A percentile compares a stretch with the other conserved stretches of the same genome.
phyloP scores from a whole-genome alignment of 53 echinoderm and acorn worm species.

The Stichopus horrens region DNA sequence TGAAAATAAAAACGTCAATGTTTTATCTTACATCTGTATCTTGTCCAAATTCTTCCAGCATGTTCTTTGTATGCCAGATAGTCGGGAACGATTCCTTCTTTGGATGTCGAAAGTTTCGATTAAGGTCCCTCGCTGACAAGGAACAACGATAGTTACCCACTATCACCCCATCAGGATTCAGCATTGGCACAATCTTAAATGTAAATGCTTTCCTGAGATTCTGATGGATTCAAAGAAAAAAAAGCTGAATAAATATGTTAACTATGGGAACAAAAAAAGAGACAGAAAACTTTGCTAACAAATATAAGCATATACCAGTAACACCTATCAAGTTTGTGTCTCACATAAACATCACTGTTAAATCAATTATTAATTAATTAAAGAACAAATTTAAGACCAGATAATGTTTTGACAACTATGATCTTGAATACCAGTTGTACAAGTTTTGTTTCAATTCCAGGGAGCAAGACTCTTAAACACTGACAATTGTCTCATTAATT shows the following conservation, averaged over 20 bases:
- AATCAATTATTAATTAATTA: too few species aligned
- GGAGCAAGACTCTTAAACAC: too few species aligned
- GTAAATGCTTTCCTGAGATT: conserved; percentile 84
- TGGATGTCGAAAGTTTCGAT: conserved; percentile 89
- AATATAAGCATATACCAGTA: too few species aligned
- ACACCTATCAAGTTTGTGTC: too few species aligned
- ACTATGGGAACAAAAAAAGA: too few species aligned
- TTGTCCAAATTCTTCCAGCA: conserved; percentile 78
- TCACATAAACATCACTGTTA: too few species aligned
- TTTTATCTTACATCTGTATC: conserved; percentile 70
- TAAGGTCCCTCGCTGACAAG: conserved; percentile 89
- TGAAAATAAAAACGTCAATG: neutral
- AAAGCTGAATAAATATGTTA: neutral
- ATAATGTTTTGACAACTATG: too few species aligned
- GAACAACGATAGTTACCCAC: conserved; percentile 99
- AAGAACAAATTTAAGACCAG: too few species aligned
- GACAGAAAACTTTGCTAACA: too few species aligned
- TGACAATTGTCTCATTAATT: too few species aligned
- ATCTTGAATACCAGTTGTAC: too few species aligned
- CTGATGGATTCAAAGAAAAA: conserved; percentile 40
- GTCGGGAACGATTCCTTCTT: conserved; percentile 94
- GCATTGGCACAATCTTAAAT: conserved; percentile 97
- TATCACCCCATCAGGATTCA: conserved; percentile 96
- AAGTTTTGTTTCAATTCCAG: too few species aligned
- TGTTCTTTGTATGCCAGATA: conserved; percentile 81